A percentile compares a stretch with the other conserved stretches of the same genome.
Conservation (phyloP, 2,797 vertebrate species). For the Acrossocheilus fasciatus region DNA sequence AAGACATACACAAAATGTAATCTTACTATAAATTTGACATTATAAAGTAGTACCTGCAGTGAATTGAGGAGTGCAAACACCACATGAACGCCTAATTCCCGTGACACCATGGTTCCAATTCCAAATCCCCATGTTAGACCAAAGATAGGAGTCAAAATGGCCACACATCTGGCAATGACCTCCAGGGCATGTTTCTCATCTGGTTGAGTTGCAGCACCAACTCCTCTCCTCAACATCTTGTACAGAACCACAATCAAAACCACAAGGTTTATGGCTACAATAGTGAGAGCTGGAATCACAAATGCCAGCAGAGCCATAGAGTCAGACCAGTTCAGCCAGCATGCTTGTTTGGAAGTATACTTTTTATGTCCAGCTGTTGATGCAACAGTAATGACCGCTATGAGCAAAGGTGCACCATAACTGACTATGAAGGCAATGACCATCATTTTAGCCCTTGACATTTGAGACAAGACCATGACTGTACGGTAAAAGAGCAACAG, state of each 20-base stretch:
- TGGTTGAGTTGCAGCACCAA: constrained; percentile 58
- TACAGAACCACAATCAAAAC: constrained; percentile 84
- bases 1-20: background rate
- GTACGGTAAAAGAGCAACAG: constrained; percentile 88
- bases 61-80: constrained; percentile 57
- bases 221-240: constrained; percentile 82
- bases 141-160: constrained; percentile 87
- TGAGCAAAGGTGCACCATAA: constrained; percentile 86
- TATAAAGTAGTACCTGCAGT: constrained; percentile 42
- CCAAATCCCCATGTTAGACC: constrained; percentile 92
- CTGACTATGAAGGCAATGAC: constrained; percentile 83
- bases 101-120: constrained; percentile 55
- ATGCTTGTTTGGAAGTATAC: constrained; percentile 74
- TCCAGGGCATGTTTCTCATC: constrained; percentile 79
- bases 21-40: background rate
- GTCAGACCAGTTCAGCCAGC: constrained; percentile 87
- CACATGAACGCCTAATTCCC: constrained; percentile 2
- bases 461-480: constrained; percentile 83
- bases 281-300: constrained; percentile 84
- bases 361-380: constrained; percentile 77
- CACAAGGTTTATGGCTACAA: constrained; percentile 84
- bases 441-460: constrained; percentile 82
- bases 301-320: constrained; percentile 89
- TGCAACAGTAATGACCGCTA: constrained; percentile 84
- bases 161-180: constrained; percentile 83